Conservation (phyloP, 35 echinoderm and acorn worm genomes). For the Amphiura filiformis region DNA sequence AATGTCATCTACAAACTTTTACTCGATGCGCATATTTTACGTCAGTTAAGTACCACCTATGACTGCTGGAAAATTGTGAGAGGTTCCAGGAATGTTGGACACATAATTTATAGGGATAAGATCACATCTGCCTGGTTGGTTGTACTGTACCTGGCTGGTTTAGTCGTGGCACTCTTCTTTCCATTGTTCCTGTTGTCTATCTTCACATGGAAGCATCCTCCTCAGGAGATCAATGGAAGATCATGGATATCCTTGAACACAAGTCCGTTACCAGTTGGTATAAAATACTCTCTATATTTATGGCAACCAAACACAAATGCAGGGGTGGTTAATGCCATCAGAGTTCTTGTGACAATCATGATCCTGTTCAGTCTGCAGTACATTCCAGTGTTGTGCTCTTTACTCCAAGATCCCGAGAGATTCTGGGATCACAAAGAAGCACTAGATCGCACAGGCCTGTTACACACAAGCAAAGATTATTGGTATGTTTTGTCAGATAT, state of each 20-base stretch:
- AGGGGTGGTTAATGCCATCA: not conserved
- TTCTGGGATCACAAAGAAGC: not conserved
- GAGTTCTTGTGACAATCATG: not conserved
- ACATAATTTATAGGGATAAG: not conserved
- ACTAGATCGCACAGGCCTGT: not conserved
- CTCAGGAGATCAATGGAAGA: not conserved
- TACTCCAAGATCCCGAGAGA: not conserved
- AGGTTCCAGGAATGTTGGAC: not conserved
- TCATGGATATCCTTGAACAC: not conserved
- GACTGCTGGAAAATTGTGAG: not conserved
- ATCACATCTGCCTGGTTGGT: not conserved
- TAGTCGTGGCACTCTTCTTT: not conserved
- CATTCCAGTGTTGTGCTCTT: not conserved
- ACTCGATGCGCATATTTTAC: not conserved
- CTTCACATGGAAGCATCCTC: not conserved
- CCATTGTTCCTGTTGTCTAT: not conserved
- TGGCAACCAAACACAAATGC: not conserved
- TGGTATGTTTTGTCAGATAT: not conserved
- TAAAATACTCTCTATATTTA: not conserved
- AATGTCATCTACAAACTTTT: slow-evolving; percentile 1
- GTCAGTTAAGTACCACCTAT: not conserved
- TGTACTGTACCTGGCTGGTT: not conserved
- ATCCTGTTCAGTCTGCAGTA: not conserved
- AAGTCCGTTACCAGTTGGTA: not conserved
- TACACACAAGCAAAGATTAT: not conserved